A percentile compares a stretch with the other conserved stretches of the same genome.
Conservation (phyloP, 2,113 vertebrate genomes). For the Passer domesticus region DNA sequence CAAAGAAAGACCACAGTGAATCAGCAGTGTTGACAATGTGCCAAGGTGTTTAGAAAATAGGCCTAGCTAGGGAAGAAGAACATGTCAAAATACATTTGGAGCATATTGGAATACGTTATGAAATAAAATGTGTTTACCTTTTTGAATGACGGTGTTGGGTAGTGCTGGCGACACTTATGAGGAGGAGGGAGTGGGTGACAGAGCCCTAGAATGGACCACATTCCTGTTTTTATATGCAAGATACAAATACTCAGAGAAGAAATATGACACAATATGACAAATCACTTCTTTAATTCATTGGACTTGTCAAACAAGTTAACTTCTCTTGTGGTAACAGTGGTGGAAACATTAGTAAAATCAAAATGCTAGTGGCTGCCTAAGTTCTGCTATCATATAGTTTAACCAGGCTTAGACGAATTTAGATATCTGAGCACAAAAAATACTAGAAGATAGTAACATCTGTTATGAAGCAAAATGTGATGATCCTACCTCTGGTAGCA, state of each 20-base stretch:
- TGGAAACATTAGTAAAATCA: background rate
- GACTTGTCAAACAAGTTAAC: constrained; percentile 64
- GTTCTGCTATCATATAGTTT: constrained; percentile 40
- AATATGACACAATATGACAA: constrained; percentile 48
- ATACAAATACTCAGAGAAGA: constrained; percentile 2
- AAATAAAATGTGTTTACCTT: constrained; percentile 64
- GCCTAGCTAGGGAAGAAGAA: constrained; percentile 54
- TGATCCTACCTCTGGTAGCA: background rate
- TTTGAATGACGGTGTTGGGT: constrained; percentile 61
- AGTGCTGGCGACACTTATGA: constrained; percentile 31
- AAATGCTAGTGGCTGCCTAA: constrained; percentile 27
- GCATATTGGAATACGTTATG: constrained; percentile 63
- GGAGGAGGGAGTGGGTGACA: constrained; percentile 48
- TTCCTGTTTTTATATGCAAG: constrained; percentile 6
- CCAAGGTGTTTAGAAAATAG: constrained; percentile 60
- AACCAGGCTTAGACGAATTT: constrained; percentile 48
- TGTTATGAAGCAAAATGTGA: constrained; percentile 15
- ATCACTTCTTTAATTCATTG: constrained; percentile 49
- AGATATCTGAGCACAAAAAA: constrained; percentile 42
- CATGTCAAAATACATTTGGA: constrained; percentile 56
- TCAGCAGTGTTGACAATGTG: constrained; percentile 61
- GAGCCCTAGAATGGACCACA: constrained; percentile 43
- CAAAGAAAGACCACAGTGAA: constrained; percentile 58
- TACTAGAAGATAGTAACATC: constrained; percentile 38
- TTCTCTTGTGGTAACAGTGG: background rate